Evolutionary conservation across 1,140 invertebrate genomes (phyloP).

Genomic region (Camponotus floridanus): DNA sequence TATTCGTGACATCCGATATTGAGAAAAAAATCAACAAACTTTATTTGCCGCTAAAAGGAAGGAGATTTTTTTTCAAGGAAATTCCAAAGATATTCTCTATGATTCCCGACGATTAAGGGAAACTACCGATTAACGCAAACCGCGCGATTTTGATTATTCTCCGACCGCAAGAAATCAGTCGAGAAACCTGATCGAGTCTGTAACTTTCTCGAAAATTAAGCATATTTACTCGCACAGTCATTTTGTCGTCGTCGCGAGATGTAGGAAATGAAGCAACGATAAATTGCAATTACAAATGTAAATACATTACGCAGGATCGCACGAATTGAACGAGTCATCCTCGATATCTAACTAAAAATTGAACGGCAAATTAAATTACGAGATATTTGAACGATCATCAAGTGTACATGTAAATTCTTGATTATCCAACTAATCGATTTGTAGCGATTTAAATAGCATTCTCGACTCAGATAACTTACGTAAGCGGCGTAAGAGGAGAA

Average conservation of each 20-base stretch:
- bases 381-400: background rate
- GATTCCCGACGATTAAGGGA: background rate
- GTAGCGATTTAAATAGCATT: background rate
- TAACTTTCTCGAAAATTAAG: constrained; percentile 65
- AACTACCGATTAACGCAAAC: constrained; percentile 18
- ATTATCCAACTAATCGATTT: background rate
- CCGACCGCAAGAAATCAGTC: constrained; percentile 37
- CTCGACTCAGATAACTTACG: background rate
- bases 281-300: background rate
- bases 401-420: background rate
- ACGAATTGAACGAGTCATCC: background rate
- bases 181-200: constrained; percentile 26
- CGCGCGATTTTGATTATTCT: constrained; percentile 55
- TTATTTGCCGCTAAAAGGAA: background rate
- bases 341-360: background rate
- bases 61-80: constrained; percentile 5
- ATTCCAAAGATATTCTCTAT: constrained; percentile 4
- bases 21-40: background rate
- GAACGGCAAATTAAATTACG: background rate
- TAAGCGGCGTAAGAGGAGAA: background rate
- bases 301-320: background rate
- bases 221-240: constrained; percentile 45
- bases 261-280: constrained; percentile 27
- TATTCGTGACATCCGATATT: background rate
- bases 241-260: background rate